Base-by-base conservation (phyloP, 2,797 vertebrate species). In the Arrhamphus sclerolepis region DNA sequence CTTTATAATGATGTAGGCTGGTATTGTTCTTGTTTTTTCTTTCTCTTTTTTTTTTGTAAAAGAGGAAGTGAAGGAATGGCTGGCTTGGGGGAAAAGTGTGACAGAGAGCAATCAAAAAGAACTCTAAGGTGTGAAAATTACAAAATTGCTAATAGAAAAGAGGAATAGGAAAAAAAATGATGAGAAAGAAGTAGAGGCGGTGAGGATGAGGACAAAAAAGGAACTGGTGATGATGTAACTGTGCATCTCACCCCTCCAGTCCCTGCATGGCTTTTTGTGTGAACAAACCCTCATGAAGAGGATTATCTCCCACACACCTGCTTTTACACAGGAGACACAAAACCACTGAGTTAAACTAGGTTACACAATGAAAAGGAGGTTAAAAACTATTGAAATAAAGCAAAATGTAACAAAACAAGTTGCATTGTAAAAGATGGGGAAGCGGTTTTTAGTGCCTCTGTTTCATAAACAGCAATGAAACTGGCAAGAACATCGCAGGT, bases 31-130 rank as follows among this genome's bases (percentile, higher is more conserved):
- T 20, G 65, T 72, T 54, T 55, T 38, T 38, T 13, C 4, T 43
- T 29, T 70, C 43, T 85, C 85, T 82, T 56, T 43, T 29, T 70
- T 46, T 85, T 87, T 82, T 56, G 64, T 84, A 87, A 89, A 56
- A 65, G 4, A 63, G 47, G 55, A 28, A 7, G 51, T 21, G 50
- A 29, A 58, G 57, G 41, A 76, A 62, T 62, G 53, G 59, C 62
- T 50, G 67, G 62, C 52, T 76, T 26, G 20, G 46, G 62, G 50
- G 13, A 13, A 13, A 38, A 8, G 57, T 55, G 19, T 52, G 52
- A 55, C 60, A 44, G 34, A 61, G 51, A 60, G 57, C 47, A 61
- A 16, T 38, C 34, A 60, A 29, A 24, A 44, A 42, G 60, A 41
- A 62, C 46, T 57, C 71, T 60, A 18, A 61, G 62, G 58, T 54